Evolutionary conservation across 2,888 invertebrate species (phyloP), one percentile per base, ranked within the genome.

Genomic region (Coenonympha glycerion): DNA sequence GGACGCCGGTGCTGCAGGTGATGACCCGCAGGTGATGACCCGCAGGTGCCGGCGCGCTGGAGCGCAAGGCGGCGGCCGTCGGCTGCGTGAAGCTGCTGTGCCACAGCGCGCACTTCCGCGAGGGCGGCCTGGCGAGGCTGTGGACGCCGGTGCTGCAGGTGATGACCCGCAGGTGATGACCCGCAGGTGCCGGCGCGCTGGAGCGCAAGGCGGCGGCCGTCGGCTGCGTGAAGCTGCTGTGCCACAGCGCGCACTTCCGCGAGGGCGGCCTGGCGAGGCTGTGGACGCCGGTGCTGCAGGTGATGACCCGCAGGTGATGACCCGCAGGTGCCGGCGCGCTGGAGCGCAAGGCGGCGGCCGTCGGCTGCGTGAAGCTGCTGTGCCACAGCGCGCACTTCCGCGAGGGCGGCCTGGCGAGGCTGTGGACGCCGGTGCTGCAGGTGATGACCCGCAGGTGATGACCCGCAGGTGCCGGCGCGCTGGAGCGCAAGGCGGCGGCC

Each of bases 251-350:
- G 5, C 89, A 90, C 55, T 91, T 91, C 58, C 88, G 89, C 3
- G 59, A 63, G 6, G 76, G 76, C 0, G 26, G 56, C 0, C 95
- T 97, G 61, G 83, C 87, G 31, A 81, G 82, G 45, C 87, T 87
- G 53, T 92, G 92, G 92, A 73, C 90, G 0, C 71, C 73, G 1
- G 75, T 92, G 22, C 67, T 92, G 57, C 89, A 89, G 88, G 89
- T 89, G n/a, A n/a, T n/a, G 98, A 98, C 68, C 86, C 97, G 65
- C 95, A 95, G 72, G 92, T 98, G 9, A 90, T 91, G 8, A 26
- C 8, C 1, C 2, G 9, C 9, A 24, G 24, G 9, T 26, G 24
- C 24, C 26, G 96, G 95, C 1, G 87, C 88, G 40, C 83, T 26
- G 22, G n/a, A 41, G 24, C 30, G 37, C 30, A 5, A 73, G 76